Evolutionary conservation across 1,140 invertebrate species (phyloP), one percentile per base, ranked within the genome.

Genomic region (Achroia grisella): DNA sequence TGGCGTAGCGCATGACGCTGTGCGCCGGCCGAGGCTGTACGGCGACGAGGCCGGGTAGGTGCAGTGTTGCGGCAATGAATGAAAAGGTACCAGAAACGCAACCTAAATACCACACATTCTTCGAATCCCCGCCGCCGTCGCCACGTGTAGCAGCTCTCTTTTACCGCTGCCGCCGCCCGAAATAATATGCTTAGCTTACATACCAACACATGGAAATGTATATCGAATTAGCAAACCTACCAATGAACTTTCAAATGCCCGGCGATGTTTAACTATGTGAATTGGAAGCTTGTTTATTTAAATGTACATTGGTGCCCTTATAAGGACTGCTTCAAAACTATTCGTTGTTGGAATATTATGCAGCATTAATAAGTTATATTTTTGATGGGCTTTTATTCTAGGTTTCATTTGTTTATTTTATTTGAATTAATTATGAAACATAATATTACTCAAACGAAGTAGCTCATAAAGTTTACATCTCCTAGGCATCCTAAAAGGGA

Each of bases 41-140:
- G 39, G 39, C 33, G 47, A 28, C 39, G 43, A 50, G 63, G 48
- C 29, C 50, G 29, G 67, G 62, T 66, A 68, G 75, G 63, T 80
- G 79, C 73, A 83, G 58, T 77, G 75, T 65, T 70, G 65, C 75
- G 68, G 66, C 74, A 70, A 71, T 84, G 75, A 84, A 84, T 84
- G 80, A 76, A 84, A 71, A 77, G 71, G 71, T 81, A 79, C 73
- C 72, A 79, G 72, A 71, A 73, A 74, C 70, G 72, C 71, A 84
- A 84, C 80, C 80, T 76, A 84, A 81, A 84, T 84, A 81, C 80
- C 75, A 37, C 48, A 59, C 77, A 84, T 84, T 80, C 75, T 65
- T 79, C 66, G 48, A 68, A 68, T 67, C 61, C 63, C 67, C 64
- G 67, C 56, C 56, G 71, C 67, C 64, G 67, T 54, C 56, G 71